Evolutionary conservation across 2,888 invertebrate species (phyloP), one percentile per base, ranked within the genome.

Genomic region (Argyra leucocephala): DNA sequence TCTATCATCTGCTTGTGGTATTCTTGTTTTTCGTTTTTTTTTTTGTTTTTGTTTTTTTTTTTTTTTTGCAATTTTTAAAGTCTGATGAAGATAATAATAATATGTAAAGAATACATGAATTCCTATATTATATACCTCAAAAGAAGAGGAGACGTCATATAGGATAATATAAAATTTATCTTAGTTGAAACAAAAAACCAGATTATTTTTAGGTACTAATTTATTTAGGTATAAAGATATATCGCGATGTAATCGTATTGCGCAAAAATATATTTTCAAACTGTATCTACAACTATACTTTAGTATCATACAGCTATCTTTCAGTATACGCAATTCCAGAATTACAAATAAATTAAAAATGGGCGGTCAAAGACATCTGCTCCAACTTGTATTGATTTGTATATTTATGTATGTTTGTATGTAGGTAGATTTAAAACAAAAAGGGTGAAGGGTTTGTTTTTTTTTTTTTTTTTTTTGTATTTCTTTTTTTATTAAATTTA

Each of bases 361-460:
- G 48, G 48, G 48, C 48, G 48, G 48, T 48, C 48, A 48, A 48
- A 48, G 48, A n/a, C 48, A 48, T 48, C 48, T 48, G 48, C n/a
- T 48, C 18, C n/a, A 18, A 18, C 2, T 48, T 48, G 10, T 31
- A n/a, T n/a, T n/a, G n/a, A n/a, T n/a, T n/a, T n/a, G n/a, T n/a
- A n/a, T 31, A 31, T 31, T 31, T 31, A 31, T 48, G 18, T 2
- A 48, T 37, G 12, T 37, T 9, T 37, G 37, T 15, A 37, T 37
- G 18, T 48, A 48, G 2, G 5, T 48, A 18, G 18, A 18, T 18
- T 18, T 48, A 31, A 31, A 48, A 48, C 18, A 18, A 18, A 5
- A 5, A 48, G 5, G 18, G 48, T 18, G 18, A 37, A 48, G 48
- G 48, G 48, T 15, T 48, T 48, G 48, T 18, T 3, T 31, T 31